Conservation (phyloP, 2,113 vertebrate genomes). For the Eulemur macaco region DNA sequence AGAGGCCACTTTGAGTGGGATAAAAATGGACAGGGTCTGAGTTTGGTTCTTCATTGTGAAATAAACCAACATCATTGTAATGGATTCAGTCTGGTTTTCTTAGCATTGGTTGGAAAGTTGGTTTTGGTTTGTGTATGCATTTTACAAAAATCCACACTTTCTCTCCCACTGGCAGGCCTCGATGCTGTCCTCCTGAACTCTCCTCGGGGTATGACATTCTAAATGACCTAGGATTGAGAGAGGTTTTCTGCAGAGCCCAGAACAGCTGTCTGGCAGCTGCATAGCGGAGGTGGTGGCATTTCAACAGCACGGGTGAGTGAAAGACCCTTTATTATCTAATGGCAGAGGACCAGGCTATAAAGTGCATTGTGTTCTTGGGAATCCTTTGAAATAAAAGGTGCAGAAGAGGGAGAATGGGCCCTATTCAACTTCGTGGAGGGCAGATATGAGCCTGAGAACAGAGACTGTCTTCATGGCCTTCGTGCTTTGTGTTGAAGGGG, state of each 20-base stretch:
- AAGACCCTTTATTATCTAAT: slow-evolving; percentile 56
- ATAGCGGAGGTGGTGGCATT: slow-evolving; percentile 52
- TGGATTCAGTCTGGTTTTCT: not conserved
- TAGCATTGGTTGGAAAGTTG: not conserved
- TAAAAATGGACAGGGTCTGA: not conserved
- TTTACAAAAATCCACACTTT: not conserved
- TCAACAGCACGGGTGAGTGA: not conserved
- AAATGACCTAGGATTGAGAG: not conserved
- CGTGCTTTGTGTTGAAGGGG: not conserved
- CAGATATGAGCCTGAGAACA: slow-evolving; percentile 55
- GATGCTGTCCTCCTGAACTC: not conserved
- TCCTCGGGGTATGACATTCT: not conserved
- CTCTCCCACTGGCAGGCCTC: not conserved
- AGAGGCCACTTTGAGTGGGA: not conserved
- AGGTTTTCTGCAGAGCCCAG: not conserved
- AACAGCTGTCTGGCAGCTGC: slow-evolving; percentile 60
- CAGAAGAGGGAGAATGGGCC: slow-evolving; percentile 43
- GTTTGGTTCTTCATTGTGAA: not conserved
- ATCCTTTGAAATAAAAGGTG: slow-evolving; percentile 71
- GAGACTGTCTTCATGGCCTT: slow-evolving; percentile 60
- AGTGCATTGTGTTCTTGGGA: not conserved
- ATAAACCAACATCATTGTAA: not conserved
- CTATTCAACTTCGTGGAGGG: slow-evolving; percentile 53
- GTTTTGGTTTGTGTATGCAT: not conserved
- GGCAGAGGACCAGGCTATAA: not conserved